Base-by-base conservation (phyloP, 2,113 vertebrate species). In the Bucco capensis region DNA sequence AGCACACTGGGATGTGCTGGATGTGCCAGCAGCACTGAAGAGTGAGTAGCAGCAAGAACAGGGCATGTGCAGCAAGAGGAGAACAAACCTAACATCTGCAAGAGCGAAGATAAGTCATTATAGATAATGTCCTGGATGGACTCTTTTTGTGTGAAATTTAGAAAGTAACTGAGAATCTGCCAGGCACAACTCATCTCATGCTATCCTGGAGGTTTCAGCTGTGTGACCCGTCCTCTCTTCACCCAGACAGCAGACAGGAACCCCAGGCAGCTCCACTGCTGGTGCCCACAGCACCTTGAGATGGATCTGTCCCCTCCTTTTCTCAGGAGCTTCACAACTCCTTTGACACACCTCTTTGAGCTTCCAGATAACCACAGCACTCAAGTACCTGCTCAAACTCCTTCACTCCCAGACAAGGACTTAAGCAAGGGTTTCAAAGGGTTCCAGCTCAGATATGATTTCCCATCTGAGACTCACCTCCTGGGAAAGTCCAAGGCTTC, bases 41-140 rank as follows among this genome's bases (percentile, higher is more conserved):
- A 60, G 13, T 19, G 49, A 57, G 60, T 30, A 78, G 27, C 4
- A 85, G 31, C 12, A 62, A 73, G 47, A 87, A 24, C 12, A 56
- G n/a, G n/a, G 16, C 33, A 30, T 7, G 28, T 0, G 0, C 5
- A 83, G 64, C 49, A 40, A 25, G 23, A 87, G 47, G 72, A 87
- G 64, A 87, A 56, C 0, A 5, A 88, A 60, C 0, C 0, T 13
- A 13, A 47, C 6, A 5, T 35, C 38, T 61, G 28, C 71, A 80
- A 89, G 64, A 82, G 70, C n/a, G 30, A 40, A 74, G 19, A 4
- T 17, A 25, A 75, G 18, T 77, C 66, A n/a, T n/a, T n/a, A n/a
- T n/a, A n/a, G n/a, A n/a, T n/a, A n/a, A n/a, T n/a, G n/a, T n/a
- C n/a, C n/a, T n/a, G n/a, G n/a, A n/a, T n/a, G n/a, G n/a, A n/a